These are phyloP conservation scores for Gymnosoma rotundatum DNA, from an alignment of 2,888 invertebrate species.

Conservation along the genomic window DNA sequence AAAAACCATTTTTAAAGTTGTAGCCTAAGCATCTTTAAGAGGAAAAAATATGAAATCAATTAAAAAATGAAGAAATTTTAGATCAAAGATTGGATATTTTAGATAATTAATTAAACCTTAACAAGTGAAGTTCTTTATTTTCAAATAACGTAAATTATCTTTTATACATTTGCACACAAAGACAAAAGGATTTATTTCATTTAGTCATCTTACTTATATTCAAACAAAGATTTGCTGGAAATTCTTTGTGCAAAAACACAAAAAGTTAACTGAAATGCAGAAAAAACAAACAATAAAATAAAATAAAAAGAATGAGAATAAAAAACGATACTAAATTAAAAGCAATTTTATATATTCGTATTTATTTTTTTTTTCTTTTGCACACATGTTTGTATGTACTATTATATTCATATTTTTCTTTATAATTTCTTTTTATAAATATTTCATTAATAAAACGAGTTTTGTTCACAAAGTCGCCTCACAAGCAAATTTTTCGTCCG, in stretches of 20 bases:
- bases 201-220: constrained; percentile 53
- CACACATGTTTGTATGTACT: background rate
- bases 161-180: constrained; percentile 20
- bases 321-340: background rate
- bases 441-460: constrained; percentile 36
- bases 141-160: background rate
- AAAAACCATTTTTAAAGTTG: no score
- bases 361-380: no score
- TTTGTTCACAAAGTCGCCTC: constrained; percentile 12
- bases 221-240: constrained; percentile 56
- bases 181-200: constrained; percentile 34
- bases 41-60: no score
- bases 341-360: background rate
- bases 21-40: no score
- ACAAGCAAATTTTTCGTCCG: constrained; percentile 4
- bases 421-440: constrained; percentile 14
- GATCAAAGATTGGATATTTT: no score
- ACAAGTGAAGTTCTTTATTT: background rate
- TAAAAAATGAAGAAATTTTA: no score
- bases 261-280: constrained; percentile 55
- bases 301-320: background rate
- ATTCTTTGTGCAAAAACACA: constrained; percentile 38
- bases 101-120: background rate
- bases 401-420: background rate
- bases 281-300: constrained; percentile 20